Evolutionary conservation across 1,140 invertebrate species (phyloP).

Genomic region (Pseudobourletiella spinata): DNA sequence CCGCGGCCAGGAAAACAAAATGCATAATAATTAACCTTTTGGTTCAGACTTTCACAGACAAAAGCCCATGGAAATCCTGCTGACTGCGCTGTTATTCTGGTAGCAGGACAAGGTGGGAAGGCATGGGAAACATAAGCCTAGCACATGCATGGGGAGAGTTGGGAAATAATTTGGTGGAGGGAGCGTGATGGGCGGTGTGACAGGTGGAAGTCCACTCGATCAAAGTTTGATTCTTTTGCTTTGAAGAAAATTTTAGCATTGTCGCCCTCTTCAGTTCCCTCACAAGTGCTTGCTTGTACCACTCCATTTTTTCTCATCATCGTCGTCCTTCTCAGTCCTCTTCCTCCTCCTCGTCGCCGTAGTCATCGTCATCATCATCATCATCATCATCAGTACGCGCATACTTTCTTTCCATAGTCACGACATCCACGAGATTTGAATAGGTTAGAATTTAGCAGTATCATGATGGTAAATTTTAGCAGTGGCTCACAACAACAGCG

Average conservation of each 20-base stretch:
- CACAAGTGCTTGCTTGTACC: not conserved
- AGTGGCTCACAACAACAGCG: too few relatives aligned
- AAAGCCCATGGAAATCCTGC: too few relatives aligned
- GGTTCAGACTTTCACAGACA: too few relatives aligned
- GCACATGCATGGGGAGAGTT: not conserved
- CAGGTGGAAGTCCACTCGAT: constrained; percentile 22
- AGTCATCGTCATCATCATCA: not conserved
- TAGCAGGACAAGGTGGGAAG: too few relatives aligned
- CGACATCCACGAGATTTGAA: too few relatives aligned
- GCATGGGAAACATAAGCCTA: too few relatives aligned
- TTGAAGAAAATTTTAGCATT: constrained; percentile 8
- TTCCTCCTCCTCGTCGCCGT: not conserved
- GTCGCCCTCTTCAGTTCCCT: constrained; percentile 5
- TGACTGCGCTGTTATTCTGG: too few relatives aligned
- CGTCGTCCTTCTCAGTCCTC: not conserved
- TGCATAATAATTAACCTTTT: too few relatives aligned
- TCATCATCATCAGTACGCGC: not conserved
- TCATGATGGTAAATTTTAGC: too few relatives aligned
- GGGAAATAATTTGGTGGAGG: constrained; percentile 9
- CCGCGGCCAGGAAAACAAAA: too few relatives aligned
- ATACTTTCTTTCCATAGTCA: not conserved
- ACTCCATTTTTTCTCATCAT: not conserved
- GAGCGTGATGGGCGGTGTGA: constrained; percentile 20
- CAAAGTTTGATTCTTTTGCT: constrained; percentile 9
- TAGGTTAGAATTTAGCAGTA: too few relatives aligned